phyloP scores from a whole-genome alignment of 2,888 invertebrate species.

The Pristionchus arcanus region DNA sequence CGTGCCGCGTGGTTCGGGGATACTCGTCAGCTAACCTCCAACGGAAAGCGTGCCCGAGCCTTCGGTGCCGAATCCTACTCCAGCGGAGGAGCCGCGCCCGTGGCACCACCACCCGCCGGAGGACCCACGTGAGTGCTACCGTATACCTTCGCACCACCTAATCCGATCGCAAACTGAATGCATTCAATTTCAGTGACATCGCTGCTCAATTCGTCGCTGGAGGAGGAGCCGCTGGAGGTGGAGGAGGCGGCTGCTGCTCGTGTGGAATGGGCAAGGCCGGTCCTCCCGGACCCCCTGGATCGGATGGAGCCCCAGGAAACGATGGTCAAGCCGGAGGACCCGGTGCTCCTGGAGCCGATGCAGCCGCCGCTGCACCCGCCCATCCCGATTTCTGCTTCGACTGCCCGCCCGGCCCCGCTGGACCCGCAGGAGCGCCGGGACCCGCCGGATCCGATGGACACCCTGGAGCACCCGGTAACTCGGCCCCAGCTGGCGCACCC shows the following conservation, averaged over 20 bases:
- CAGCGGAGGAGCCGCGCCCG: background rate
- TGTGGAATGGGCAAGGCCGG: constrained; percentile 54
- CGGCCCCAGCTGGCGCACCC: constrained; percentile 19
- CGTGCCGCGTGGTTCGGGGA: constrained; percentile 50
- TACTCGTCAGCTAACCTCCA: background rate
- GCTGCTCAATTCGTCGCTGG: constrained; percentile 40
- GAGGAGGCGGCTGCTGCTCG: constrained; percentile 48
- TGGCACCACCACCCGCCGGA: background rate
- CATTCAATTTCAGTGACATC: constrained; percentile 30
- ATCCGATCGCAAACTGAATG: background rate
- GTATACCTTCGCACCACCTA: background rate
- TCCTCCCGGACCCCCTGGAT: constrained; percentile 40
- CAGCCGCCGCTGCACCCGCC: constrained; percentile 31
- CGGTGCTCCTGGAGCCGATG: constrained; percentile 40
- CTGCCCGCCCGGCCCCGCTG: constrained; percentile 53
- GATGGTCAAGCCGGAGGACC: constrained; percentile 47
- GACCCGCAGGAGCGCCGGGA: constrained; percentile 46
- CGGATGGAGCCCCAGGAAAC: constrained; percentile 52
- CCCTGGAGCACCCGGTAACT: constrained; percentile 27
- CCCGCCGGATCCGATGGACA: constrained; percentile 42
- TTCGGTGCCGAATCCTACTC: constrained; percentile 42
- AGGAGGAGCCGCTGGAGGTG: constrained; percentile 14
- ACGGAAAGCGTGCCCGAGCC: background rate
- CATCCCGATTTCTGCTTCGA: constrained; percentile 55
- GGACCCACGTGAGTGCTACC: constrained; percentile 43